Conservation (phyloP, 30 jellyfish, hydroid and myxozoan genomes). For the Catostylus mosaicus region DNA sequence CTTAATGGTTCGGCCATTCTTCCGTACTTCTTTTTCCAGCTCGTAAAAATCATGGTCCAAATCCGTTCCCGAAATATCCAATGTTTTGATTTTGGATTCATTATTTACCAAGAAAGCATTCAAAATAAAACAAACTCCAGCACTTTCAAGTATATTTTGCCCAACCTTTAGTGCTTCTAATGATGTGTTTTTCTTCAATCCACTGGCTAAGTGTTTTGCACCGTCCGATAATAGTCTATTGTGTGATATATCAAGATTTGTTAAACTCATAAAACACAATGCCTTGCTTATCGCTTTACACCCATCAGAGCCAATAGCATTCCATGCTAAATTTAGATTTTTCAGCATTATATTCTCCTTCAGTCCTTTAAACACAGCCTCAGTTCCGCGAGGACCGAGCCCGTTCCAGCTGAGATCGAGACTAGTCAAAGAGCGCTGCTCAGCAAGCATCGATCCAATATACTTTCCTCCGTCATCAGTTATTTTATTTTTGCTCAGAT, state of each 20-base stretch:
- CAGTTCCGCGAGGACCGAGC: slow-evolving; percentile 56
- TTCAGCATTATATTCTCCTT: slow-evolving; percentile 40
- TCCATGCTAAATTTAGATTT: slow-evolving; percentile 59
- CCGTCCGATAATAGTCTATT: slow-evolving; percentile 52
- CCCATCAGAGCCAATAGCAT: slow-evolving; percentile 61
- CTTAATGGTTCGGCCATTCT: slow-evolving; percentile 13
- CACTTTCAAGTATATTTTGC: slow-evolving; percentile 43
- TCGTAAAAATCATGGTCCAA: slow-evolving; percentile 31
- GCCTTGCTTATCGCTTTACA: slow-evolving; percentile 41
- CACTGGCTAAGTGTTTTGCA: slow-evolving; percentile 32
- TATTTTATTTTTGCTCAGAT: slow-evolving; percentile 40
- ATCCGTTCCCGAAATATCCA: slow-evolving; percentile 63
- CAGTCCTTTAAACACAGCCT: slow-evolving; percentile 58
- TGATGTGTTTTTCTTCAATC: slow-evolving; percentile 26
- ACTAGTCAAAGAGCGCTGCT: slow-evolving; percentile 50
- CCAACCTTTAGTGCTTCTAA: slow-evolving; percentile 22
- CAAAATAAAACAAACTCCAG: slow-evolving; percentile 41
- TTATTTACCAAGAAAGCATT: slow-evolving; percentile 34
- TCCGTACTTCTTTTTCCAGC: slow-evolving; percentile 15
- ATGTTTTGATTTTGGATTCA: slow-evolving; percentile 23
- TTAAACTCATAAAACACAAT: slow-evolving; percentile 13
- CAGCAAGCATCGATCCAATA: slow-evolving; percentile 49
- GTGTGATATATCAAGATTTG: slow-evolving; percentile 40
- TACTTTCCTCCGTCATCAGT: slow-evolving; percentile 55
- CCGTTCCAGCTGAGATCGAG: slow-evolving; percentile 74